These are phyloP conservation scores for Apamea crenata DNA, from an alignment of 2,888 invertebrate species.

Conservation along the genomic window DNA sequence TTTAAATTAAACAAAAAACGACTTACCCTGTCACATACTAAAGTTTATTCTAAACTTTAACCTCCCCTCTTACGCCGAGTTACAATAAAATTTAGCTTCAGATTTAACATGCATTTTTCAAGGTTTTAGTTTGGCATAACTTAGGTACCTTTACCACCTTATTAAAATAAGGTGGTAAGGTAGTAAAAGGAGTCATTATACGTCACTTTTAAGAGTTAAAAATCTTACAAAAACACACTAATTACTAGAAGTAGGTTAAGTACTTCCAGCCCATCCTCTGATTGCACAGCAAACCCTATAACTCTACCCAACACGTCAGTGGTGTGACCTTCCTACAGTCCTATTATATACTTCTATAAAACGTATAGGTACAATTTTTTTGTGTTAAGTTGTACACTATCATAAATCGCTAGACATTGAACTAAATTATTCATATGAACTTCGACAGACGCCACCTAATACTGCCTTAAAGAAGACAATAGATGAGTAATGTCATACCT, in stretches of 20 bases:
- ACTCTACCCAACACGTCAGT: neutral
- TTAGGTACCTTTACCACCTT: neutral
- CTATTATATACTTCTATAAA: neutral
- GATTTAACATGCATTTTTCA: no score
- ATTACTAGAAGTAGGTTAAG: neutral
- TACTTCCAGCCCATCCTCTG: neutral
- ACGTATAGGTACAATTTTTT: neutral
- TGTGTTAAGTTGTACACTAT: conserved; percentile 4
- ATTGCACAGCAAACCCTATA: neutral
- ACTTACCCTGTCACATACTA: no score
- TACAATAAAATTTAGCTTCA: neutral
- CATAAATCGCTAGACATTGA: conserved; percentile 16
- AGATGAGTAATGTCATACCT: conserved; percentile 24
- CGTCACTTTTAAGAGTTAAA: neutral
- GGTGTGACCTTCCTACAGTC: neutral
- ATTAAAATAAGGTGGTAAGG: neutral
- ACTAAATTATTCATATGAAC: conserved; percentile 44
- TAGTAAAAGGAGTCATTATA: neutral
- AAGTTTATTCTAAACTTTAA: neutral
- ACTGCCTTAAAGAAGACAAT: conserved; percentile 25
- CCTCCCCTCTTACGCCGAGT: neutral
- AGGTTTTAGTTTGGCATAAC: neutral
- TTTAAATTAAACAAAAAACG: neutral
- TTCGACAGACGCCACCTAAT: conserved; percentile 26
- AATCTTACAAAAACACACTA: neutral